Conservation (phyloP, 2,113 vertebrate genomes). For the Micromys minutus region DNA sequence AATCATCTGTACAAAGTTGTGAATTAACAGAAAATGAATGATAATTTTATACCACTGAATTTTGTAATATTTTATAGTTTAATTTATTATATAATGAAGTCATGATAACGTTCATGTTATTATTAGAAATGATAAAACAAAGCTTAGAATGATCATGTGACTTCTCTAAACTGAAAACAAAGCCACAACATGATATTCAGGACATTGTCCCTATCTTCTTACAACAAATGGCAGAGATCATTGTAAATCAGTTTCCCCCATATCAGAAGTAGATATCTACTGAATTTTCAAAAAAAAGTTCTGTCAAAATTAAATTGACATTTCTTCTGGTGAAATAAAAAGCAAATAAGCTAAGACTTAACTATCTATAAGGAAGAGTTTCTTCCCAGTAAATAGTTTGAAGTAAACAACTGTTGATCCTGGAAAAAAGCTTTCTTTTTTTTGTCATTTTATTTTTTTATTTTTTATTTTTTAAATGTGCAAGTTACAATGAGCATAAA, state of each 20-base stretch:
- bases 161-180: background rate
- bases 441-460: no score
- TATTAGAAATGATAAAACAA: background rate
- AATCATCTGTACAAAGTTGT: no score
- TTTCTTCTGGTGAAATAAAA: background rate
- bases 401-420: no score
- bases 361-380: background rate
- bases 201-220: background rate
- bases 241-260: background rate
- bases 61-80: background rate
- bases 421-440: no score
- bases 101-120: background rate
- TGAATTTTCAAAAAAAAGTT: background rate
- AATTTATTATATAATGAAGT: background rate
- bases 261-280: background rate
- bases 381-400: background rate
- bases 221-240: background rate
- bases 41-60: background rate
- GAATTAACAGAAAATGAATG: no score
- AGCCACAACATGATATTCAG: background rate
- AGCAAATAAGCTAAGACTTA: background rate
- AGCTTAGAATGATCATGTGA: background rate
- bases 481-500: no score
- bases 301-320: constrained; percentile 19
- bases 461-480: no score